These are phyloP conservation scores for Anthrax anthrax DNA, from an alignment of 2,888 invertebrate species.

Conservation along the genomic window DNA sequence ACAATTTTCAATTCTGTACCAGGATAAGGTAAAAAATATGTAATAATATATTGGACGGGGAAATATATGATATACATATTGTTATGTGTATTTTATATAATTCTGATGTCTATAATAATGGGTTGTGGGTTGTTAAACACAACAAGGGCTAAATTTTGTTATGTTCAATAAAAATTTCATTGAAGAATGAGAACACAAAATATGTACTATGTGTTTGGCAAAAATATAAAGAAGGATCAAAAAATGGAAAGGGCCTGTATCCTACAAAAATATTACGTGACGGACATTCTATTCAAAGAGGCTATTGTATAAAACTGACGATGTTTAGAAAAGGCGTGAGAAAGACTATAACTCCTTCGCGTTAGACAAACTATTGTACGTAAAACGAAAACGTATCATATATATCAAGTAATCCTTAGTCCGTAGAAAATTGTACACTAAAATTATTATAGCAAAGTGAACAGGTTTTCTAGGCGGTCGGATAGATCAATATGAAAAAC, in stretches of 20 bases:
- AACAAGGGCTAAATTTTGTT: background rate
- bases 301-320: background rate
- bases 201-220: background rate
- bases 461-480: slow-evolving; percentile 6
- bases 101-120: slow-evolving; percentile 3
- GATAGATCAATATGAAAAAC: slow-evolving; percentile 5
- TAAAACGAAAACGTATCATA: too few species aligned
- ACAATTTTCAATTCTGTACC: background rate
- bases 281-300: background rate
- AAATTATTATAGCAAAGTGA: too few species aligned
- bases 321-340: background rate
- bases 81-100: too few species aligned
- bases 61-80: background rate
- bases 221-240: background rate
- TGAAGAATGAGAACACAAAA: background rate
- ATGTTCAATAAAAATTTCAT: slow-evolving; percentile 1
- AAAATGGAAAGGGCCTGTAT: background rate
- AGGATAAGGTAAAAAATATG: background rate
- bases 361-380: too few species aligned
- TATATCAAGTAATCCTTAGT: too few species aligned
- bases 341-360: background rate
- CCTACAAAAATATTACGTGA: slow-evolving; percentile 7
- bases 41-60: background rate
- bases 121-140: slow-evolving; percentile 4
- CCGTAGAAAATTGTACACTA: too few species aligned